Evolutionary conservation across 2,113 vertebrate genomes (phyloP), one percentile per base, ranked within the genome.

Genomic region (Merops nubicus): DNA sequence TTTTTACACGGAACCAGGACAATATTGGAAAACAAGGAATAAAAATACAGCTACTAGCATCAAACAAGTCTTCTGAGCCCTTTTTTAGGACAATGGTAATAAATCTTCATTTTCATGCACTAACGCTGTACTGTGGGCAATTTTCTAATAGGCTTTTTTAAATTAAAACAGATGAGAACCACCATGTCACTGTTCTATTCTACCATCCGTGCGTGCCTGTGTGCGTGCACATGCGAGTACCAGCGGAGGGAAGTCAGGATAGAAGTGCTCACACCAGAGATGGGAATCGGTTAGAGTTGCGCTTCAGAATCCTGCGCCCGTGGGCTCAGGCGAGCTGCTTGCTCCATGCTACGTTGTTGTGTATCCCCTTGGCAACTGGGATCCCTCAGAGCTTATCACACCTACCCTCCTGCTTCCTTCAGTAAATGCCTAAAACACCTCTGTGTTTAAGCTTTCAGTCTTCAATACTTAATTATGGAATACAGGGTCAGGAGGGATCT

Each of bases 261-360:
- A 31, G 8, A 76, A 22, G 22, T 56, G 43, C 23, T 68, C 29
- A 77, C 0, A 3, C 16, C 38, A 45, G 0, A 77, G 82, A 38
- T 23, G 50, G 40, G 42, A 60, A 73, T 33, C 23, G 47, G 31
- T 20, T 34, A 12, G 15, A 77, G 42, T 82, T 87, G 19, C 47
- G 59, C 25, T 57, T 67, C 47, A 56, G 74, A 23, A 20, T 38
- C 33, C 33, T 21, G 29, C 0, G 0, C 19, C 0, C 0, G 26
- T n/a, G 60, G 40, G 31, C 43, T 65, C n/a, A 53, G 74, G 70
- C 56, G 85, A 45, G 33, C 9, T 16, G 8, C 23, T 56, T 72
- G 28, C 62, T 67, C 74, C 34, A 47, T 73, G 40, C 26, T 43
- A 7, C 17, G 23, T 21, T 42, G 15, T 34, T 48, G 60, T 28